Conservation (phyloP, 2,888 invertebrate species). For the Nomada ruficornis region DNA sequence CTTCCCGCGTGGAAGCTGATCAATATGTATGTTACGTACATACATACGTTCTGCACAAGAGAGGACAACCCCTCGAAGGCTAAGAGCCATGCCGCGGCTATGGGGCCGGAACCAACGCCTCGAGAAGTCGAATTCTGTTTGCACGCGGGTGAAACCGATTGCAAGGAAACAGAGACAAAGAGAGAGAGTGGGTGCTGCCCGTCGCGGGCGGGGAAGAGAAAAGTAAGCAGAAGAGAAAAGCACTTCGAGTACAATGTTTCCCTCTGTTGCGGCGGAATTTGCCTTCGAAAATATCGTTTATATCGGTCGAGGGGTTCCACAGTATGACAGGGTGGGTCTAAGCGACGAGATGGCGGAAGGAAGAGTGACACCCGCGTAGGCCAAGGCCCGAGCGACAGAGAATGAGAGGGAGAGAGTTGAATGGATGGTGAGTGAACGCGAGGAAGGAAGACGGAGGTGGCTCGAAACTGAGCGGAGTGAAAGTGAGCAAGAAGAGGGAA, state of each 20-base stretch:
- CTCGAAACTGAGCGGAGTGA: conserved; percentile 25
- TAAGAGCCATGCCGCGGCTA: conserved; percentile 37
- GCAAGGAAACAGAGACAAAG: conserved; percentile 34
- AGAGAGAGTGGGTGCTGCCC: not conserved
- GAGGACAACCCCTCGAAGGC: conserved; percentile 27
- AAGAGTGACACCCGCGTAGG: conserved; percentile 29
- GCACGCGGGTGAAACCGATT: conserved; percentile 30
- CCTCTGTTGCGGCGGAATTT: conserved; percentile 70
- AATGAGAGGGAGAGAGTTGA: conserved; percentile 14
- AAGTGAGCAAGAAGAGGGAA: conserved; percentile 49
- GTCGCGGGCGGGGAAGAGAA: conserved; percentile 23
- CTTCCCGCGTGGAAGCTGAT: conserved; percentile 45
- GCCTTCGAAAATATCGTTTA: conserved; percentile 75
- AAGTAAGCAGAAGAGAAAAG: conserved; percentile 54
- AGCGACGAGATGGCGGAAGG: conserved; percentile 44
- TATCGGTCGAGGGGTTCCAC: conserved; percentile 58
- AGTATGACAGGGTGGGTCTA: conserved; percentile 15
- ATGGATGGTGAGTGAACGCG: conserved; percentile 2
- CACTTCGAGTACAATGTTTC: conserved; percentile 71
- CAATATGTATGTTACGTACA: conserved; percentile 31
- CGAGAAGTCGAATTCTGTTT: conserved; percentile 55
- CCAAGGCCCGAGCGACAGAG: conserved; percentile 16
- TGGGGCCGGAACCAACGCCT: conserved; percentile 30
- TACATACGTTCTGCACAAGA: conserved; percentile 19
- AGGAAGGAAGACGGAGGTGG: conserved; percentile 30